phyloP scores from a whole-genome alignment of 1,140 invertebrate species.

The Melanaphis sacchari region DNA sequence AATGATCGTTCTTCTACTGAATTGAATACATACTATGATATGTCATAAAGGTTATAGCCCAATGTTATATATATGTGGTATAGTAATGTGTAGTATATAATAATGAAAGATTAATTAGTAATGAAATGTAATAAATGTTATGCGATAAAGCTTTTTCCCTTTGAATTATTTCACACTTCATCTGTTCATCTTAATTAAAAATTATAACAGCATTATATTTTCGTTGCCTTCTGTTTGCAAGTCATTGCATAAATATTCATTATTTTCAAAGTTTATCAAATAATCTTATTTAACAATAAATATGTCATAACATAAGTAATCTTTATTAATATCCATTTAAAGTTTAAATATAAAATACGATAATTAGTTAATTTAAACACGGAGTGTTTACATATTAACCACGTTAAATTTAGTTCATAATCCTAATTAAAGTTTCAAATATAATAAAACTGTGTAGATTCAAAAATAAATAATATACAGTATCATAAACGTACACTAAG shows the following conservation, averaged over 20 bases:
- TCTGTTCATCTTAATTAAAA: background rate
- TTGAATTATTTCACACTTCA: background rate
- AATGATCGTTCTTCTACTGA: background rate
- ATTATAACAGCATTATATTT: background rate
- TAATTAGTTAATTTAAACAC: background rate
- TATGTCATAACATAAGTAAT: conserved; percentile 12
- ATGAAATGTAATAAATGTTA: background rate
- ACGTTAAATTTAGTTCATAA: background rate
- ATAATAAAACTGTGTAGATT: background rate
- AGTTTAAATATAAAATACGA: conserved; percentile 25
- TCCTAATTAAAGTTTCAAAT: background rate
- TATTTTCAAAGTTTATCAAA: conserved; percentile 33
- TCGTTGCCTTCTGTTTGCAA: background rate
- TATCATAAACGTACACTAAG: background rate
- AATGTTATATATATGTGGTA: background rate
- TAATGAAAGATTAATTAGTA: background rate
- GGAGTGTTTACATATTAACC: background rate
- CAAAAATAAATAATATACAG: background rate
- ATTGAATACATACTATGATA: background rate
- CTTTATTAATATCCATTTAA: conserved; percentile 19
- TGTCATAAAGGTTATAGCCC: background rate
- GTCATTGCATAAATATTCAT: conserved; percentile 5
- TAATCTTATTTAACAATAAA: background rate
- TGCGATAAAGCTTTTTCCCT: background rate
- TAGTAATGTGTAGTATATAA: background rate